phyloP scores from a whole-genome alignment of 2,797 vertebrate species.

The Xiphorhynchus erythropygius region DNA sequence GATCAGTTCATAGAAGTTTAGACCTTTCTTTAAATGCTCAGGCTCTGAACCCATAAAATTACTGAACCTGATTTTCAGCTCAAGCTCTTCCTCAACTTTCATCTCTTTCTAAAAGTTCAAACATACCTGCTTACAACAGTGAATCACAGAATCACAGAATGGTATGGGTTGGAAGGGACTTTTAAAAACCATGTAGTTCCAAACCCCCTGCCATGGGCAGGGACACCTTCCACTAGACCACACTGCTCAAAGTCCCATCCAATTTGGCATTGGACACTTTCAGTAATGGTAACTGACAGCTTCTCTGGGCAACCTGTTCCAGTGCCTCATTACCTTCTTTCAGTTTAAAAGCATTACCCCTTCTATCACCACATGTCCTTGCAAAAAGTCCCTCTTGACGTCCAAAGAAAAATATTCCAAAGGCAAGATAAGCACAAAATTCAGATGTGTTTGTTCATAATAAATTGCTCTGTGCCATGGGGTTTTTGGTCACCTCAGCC shows the following conservation, averaged over 20 bases:
- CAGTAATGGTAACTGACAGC: background rate
- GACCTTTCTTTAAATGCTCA: background rate
- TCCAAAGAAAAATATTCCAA: background rate
- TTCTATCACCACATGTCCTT: background rate
- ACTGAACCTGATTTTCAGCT: background rate
- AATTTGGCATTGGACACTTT: background rate
- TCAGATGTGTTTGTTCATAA: background rate
- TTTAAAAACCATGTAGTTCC: background rate
- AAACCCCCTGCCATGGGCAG: background rate
- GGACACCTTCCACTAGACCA: background rate
- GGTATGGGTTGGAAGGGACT: background rate
- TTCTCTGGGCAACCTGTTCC: background rate
- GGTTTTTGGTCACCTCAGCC: background rate
- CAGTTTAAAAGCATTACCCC: background rate
- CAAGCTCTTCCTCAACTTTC: background rate
- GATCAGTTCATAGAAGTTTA: background rate
- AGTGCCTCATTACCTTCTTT: background rate
- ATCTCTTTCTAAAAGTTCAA: background rate
- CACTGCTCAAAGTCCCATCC: too few species aligned
- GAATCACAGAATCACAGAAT: background rate
- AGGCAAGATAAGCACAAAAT: background rate
- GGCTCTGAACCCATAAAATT: background rate
- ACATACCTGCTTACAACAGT: background rate
- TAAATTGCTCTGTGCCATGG: background rate
- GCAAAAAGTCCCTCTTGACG: background rate